Conservation (phyloP, 92 coral and sea anemone genomes). For the Porites rus region DNA sequence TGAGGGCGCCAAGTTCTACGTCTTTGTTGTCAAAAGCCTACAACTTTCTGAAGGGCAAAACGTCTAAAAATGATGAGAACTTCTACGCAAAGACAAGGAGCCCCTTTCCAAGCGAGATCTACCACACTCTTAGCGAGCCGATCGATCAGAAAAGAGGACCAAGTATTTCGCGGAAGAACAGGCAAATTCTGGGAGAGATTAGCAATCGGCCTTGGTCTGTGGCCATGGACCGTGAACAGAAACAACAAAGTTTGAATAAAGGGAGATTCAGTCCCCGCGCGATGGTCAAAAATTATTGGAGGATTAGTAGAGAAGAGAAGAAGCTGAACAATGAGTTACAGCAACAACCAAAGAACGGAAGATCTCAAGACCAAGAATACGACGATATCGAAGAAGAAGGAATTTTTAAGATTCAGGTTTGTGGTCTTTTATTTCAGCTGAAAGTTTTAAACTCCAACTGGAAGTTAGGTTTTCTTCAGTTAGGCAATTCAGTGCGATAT, state of each 20-base stretch:
- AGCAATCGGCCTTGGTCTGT: slow-evolving; percentile 12
- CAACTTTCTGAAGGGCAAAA: slow-evolving; percentile 60
- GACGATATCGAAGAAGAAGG: slow-evolving; percentile 64
- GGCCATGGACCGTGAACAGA: slow-evolving; percentile 12
- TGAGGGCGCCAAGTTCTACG: slow-evolving; percentile 62
- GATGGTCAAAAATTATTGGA: slow-evolving; percentile 40
- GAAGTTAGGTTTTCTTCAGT: background rate
- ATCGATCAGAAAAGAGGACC: slow-evolving; percentile 40
- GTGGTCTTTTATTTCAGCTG: slow-evolving; percentile 11
- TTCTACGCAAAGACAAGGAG: slow-evolving; percentile 45
- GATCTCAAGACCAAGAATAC: background rate
- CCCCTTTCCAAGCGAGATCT: slow-evolving; percentile 60
- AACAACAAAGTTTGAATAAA: slow-evolving; percentile 24
- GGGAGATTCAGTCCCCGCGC: slow-evolving; percentile 47
- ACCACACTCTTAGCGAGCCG: slow-evolving; percentile 59
- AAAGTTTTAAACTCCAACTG: background rate
- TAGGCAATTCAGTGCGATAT: too few relatives aligned
- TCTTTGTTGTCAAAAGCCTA: slow-evolving; percentile 73
- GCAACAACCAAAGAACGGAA: background rate
- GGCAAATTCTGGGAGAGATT: slow-evolving; percentile 22
- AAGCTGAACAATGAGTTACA: slow-evolving; percentile 15
- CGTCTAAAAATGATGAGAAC: slow-evolving; percentile 45
- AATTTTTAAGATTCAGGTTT: slow-evolving; percentile 58
- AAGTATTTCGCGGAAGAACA: slow-evolving; percentile 20
- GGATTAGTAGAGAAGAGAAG: slow-evolving; percentile 27